Evolutionary conservation across 1,140 invertebrate genomes (phyloP), one percentile per base, ranked within the genome.

Genomic region (Harpegnathos saltator): DNA sequence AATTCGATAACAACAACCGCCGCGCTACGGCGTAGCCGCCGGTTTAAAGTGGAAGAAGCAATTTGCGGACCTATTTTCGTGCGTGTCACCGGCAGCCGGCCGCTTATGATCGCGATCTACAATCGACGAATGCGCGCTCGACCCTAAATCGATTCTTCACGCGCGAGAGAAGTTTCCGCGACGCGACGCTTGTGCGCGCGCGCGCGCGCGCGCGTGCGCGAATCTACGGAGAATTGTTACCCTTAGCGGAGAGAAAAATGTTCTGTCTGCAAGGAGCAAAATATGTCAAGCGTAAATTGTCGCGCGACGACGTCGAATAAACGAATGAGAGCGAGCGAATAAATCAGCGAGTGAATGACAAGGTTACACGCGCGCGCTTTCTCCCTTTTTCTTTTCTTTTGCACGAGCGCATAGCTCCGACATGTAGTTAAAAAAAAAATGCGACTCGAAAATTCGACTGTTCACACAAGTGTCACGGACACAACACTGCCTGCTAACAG

Each of bases 41-140:
- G 85, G 56, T 88, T 87, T 88, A 87, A 88, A 85, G 75, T 88
- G 85, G 82, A 88, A 88, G 82, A 87, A 88, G 86, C 85, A 88
- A 88, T 88, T 88, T 88, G 59, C 82, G 81, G 71, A 72, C 69
- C 71, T 85, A 87, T 88, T 88, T 88, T 83, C 75, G 80, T 87
- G 80, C 85, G 71, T 75, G 86, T 87, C 86, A 88, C 50, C 38
- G 81, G 17, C 86, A 88, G 74, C 59, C 69, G 33, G 54, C 50
- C 54, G 85, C 69, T 81, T 84, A 82, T 58, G 82, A 85, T 84
- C 82, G 59, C 75, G 54, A 87, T 88, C 54, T 82, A 87, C 50
- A 65, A 87, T 44, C 75, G 11, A 38, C 61, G 50, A 80, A 69
- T 68, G 38, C 63, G 33, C 17, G 29, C 22, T 56, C 7, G 56